phyloP scores from a whole-genome alignment of 2,797 vertebrate species.

The Gadopsis marmoratus region DNA sequence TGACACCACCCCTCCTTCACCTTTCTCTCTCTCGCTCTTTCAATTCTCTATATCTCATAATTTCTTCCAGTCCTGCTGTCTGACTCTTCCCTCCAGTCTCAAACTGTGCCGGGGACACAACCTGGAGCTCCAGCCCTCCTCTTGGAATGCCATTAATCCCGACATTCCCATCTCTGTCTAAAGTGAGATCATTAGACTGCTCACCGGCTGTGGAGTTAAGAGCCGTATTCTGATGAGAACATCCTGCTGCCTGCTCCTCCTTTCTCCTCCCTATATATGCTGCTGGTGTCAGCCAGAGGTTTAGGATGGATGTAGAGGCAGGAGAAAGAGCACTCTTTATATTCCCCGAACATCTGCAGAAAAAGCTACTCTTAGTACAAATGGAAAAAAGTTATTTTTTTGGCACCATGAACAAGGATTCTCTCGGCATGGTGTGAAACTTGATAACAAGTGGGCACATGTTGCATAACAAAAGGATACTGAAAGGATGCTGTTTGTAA shows the following conservation, averaged over 20 bases:
- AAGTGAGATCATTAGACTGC: constrained; percentile 86
- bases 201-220: constrained; percentile 69
- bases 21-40: constrained; percentile 56
- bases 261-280: constrained; percentile 37
- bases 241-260: constrained; percentile 60
- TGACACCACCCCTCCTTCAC: constrained; percentile 60
- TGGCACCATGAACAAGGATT: constrained; percentile 5
- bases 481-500: constrained; percentile 5
- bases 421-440: not conserved
- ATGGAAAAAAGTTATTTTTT: not conserved
- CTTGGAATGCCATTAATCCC: constrained; percentile 78
- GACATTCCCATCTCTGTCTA: constrained; percentile 70
- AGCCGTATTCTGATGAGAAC: constrained; percentile 76
- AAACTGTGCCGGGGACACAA: constrained; percentile 78
- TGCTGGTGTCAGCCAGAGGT: constrained; percentile 38
- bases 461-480: not conserved
- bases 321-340: constrained; percentile 7
- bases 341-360: constrained; percentile 32
- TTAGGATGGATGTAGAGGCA: constrained; percentile 20
- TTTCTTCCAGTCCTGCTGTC: constrained; percentile 81
- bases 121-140: constrained; percentile 77
- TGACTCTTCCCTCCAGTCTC: constrained; percentile 74
- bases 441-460: not conserved
- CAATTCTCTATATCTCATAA: constrained; percentile 77
- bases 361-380: constrained; percentile 2